Evolutionary conservation across 2,888 invertebrate species (phyloP).

Genomic region (Trisateles emortualis): DNA sequence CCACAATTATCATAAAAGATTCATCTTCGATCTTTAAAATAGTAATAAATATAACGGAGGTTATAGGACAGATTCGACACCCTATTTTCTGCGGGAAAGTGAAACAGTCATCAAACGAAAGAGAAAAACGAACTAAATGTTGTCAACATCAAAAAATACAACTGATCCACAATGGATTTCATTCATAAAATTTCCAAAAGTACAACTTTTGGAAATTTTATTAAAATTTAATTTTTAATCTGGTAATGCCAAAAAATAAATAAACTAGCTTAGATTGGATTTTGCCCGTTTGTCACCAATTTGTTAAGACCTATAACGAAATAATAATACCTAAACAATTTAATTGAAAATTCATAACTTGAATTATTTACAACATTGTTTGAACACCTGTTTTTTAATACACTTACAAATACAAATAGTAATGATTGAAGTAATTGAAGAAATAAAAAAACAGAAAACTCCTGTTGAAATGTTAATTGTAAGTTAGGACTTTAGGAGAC

Average conservation of each 20-base stretch:
- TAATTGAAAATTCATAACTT: no score
- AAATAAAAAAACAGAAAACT: no score
- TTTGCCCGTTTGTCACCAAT: no score
- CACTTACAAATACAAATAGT: no score
- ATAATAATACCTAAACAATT: not conserved
- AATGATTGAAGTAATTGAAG: no score
- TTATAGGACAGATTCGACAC: constrained; percentile 87
- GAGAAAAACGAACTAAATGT: constrained; percentile 77
- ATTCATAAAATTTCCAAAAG: constrained; percentile 51
- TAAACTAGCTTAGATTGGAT: no score
- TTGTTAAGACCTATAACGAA: no score
- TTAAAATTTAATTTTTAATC: not conserved
- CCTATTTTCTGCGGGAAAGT: constrained; percentile 87
- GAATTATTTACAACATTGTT: no score
- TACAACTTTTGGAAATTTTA: not conserved
- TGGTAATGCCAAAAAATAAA: not conserved
- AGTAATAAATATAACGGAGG: constrained; percentile 85
- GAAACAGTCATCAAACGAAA: constrained; percentile 83
- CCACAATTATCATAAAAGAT: constrained; percentile 91
- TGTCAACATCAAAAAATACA: constrained; percentile 67
- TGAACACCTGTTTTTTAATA: no score
- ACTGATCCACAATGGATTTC: constrained; percentile 47
- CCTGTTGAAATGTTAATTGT: no score
- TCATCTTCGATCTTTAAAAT: constrained; percentile 87
- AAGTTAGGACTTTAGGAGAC: no score